Base-by-base conservation (phyloP, 2,797 vertebrate species). In the Monodelphis domestica region DNA sequence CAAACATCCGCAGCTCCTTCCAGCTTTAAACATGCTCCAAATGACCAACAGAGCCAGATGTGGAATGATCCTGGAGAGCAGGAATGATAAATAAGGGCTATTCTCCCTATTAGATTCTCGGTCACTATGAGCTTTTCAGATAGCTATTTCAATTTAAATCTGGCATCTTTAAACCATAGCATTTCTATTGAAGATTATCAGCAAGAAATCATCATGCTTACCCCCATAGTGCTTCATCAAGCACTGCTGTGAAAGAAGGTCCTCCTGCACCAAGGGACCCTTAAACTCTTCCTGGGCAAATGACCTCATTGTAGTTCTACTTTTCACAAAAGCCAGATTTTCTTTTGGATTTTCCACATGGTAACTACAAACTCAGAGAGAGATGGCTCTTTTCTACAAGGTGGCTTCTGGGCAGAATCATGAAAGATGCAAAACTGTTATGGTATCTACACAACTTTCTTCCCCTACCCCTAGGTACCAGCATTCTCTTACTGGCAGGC, bases 91-190 rank as follows among this genome's bases (percentile, higher is more conserved):
- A 93, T 5, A 3, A 15, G 26, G 91, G 3, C 87, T 29, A 45
- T 56, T 93, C 56, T 92, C 91, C 94, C 89, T 91, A 70, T 96
- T 10, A 87, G 90, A 88, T 59, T 38, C 52, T 55, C 91, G 93
- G 26, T 51, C 63, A 24, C 45, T 33, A 56, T 92, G 54, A 93
- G 1, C 91, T 93, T 91, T 21, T 78, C 50, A 91, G 33, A 88
- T 54, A 4, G 63, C n/a, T 14, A 53, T 93, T 87, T 57, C 54
- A 6, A 90, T 38, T 26, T 29, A 24, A 70, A 45, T 6, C 15
- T 89, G 10, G 29, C 54, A 29, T 52, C 38, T 54, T 2, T 52
- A n/a, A 63, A 38, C 26, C n/a, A 5, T 63, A 84, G 15, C 17
- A 91, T 59, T 90, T 30, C 54, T 89, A 91, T 53, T 88, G 24